A percentile compares a stretch with the other conserved stretches of the same genome.
Conservation (phyloP, 2,888 invertebrate species). For the Geophilus truncorum region DNA sequence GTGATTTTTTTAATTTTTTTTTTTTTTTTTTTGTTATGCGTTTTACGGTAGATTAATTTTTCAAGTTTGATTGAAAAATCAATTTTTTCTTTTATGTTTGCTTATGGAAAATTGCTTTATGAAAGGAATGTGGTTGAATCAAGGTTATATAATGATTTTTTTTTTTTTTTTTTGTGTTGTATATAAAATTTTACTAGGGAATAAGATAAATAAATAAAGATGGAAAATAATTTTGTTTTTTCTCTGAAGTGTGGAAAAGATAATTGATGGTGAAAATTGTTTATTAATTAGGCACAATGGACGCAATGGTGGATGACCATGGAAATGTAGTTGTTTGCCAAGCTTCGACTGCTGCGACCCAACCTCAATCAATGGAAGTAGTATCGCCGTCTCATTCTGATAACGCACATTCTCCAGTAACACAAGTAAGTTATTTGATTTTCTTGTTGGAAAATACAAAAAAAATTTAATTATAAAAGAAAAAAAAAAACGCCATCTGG, state of each 20-base stretch:
- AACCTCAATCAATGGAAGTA: constrained; percentile 28
- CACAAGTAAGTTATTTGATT: constrained; percentile 52
- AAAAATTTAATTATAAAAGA: not conserved
- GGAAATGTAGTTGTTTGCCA: constrained; percentile 34
- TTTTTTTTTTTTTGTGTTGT: not conserved
- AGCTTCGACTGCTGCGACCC: constrained; percentile 23
- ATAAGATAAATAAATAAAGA: too few species aligned
- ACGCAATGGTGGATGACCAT: constrained; percentile 81
- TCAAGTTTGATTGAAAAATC: not conserved
- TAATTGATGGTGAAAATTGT: not conserved
- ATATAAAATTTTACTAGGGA: too few species aligned
- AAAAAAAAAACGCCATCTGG: constrained; percentile 5
- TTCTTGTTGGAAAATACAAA: too few species aligned
- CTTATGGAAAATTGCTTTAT: not conserved
- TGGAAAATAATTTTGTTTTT: not conserved
- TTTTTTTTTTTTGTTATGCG: not conserved
- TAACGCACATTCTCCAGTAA: constrained; percentile 40
- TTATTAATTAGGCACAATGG: constrained; percentile 56
- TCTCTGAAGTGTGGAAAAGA: not conserved
- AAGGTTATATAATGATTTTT: not conserved
- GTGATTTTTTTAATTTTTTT: not conserved
- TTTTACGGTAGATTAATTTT: too few species aligned
- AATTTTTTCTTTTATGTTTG: not conserved
- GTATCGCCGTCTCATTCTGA: constrained; percentile 35
- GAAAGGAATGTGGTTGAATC: not conserved